Evolutionary conservation across 2,113 vertebrate species (phyloP).

Genomic region (Silurus meridionalis): DNA sequence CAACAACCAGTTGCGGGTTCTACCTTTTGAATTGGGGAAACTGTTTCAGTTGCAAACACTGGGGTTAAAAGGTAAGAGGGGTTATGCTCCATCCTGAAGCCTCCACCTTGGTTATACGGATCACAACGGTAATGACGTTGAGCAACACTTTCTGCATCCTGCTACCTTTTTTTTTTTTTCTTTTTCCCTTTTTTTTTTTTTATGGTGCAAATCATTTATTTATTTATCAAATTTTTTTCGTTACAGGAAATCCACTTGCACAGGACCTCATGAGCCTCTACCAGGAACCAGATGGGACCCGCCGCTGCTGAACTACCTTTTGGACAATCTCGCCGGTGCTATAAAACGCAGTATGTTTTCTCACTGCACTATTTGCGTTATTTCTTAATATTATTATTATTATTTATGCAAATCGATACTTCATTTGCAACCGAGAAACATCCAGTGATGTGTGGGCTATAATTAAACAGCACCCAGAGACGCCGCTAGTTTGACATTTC

Average conservation of each 20-base stretch:
- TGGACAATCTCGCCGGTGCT: slow-evolving; percentile 98
- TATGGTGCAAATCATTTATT: no score
- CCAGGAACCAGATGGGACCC: slow-evolving; percentile 95
- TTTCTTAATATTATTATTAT: no score
- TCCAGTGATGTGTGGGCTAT: no score
- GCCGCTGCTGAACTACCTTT: slow-evolving; percentile 96
- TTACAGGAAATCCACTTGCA: slow-evolving; percentile 94
- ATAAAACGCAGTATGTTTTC: slow-evolving; percentile 88
- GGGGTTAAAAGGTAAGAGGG: slow-evolving; percentile 94
- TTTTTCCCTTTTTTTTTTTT: neutral
- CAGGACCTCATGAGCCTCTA: slow-evolving; percentile 97
- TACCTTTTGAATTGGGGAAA: slow-evolving; percentile 99
- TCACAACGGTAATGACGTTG: no score
- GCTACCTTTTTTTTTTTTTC: neutral
- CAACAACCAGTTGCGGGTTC: slow-evolving; percentile 99
- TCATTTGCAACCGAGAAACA: no score
- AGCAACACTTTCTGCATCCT: neutral
- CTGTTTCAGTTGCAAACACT: slow-evolving; percentile 99
- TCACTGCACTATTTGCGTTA: neutral
- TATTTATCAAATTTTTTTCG: no score
- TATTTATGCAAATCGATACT: no score
- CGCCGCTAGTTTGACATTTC: no score
- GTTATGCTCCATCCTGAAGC: slow-evolving; percentile 48
- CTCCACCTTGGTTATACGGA: slow-evolving; percentile 19
- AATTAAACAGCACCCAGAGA: no score